A percentile compares a stretch with the other conserved stretches of the same genome.
phyloP scores from a whole-genome alignment of 1,140 invertebrate genomes.

The Rhysida immarginata region DNA sequence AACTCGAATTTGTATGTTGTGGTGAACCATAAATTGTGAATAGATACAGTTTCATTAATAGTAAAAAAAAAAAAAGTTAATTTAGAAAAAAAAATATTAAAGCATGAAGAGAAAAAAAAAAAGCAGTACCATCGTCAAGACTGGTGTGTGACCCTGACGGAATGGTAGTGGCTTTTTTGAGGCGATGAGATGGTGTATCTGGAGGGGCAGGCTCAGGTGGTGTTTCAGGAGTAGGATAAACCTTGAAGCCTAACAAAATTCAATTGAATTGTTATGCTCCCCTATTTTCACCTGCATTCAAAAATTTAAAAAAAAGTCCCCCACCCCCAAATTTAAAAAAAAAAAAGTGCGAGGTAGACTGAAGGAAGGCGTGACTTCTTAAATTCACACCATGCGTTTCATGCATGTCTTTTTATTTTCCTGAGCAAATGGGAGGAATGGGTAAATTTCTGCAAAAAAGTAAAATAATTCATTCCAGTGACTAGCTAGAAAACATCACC shows the following conservation, averaged over 20 bases:
- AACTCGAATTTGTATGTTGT: too few species aligned
- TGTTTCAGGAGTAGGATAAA: slow-evolving; percentile 61
- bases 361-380: too few species aligned
- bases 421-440: too few species aligned
- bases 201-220: slow-evolving; percentile 65
- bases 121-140: slow-evolving; percentile 18
- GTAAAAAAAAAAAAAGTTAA: neutral
- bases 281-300: too few species aligned
- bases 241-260: slow-evolving; percentile 47
- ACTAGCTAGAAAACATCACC: too few species aligned
- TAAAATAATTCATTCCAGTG: too few species aligned
- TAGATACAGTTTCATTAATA: neutral
- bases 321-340: slow-evolving; percentile 12
- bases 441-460: too few species aligned
- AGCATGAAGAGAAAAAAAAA: neutral
- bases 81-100: neutral
- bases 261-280: neutral
- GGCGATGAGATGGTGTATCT: slow-evolving; percentile 37
- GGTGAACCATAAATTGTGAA: slow-evolving; percentile 7
- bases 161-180: slow-evolving; percentile 31
- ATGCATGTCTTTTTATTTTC: too few species aligned
- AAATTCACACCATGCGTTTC: too few species aligned
- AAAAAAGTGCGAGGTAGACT: neutral
- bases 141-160: slow-evolving; percentile 31
- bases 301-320: too few species aligned